Percentiles rank a stretch among this genome's conserved stretches.
These are phyloP conservation scores for Brenthis ino DNA, from an alignment of 2,888 invertebrate genomes.

Conservation along the genomic window DNA sequence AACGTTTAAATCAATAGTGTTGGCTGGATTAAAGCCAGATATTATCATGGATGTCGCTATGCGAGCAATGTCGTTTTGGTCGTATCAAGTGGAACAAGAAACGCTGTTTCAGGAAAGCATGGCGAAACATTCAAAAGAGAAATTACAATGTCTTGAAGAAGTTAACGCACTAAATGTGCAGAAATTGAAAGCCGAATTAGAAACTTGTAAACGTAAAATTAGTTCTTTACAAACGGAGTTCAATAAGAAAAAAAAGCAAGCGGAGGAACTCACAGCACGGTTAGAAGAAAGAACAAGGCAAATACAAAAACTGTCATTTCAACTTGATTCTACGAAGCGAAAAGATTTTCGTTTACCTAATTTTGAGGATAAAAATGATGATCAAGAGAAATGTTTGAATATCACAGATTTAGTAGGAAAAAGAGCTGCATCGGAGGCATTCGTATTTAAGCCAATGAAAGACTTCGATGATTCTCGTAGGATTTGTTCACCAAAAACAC, in stretches of 20 bases:
- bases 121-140: constrained; percentile 73
- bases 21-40: constrained; percentile 79
- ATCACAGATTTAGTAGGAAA: constrained; percentile 70
- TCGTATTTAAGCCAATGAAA: constrained; percentile 68
- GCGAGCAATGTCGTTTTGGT: constrained; percentile 81
- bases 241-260: constrained; percentile 71
- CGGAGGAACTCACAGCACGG: constrained; percentile 69
- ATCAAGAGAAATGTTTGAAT: constrained; percentile 68
- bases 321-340: constrained; percentile 69
- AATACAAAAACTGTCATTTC: constrained; percentile 74
- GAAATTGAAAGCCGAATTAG: constrained; percentile 74
- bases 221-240: constrained; percentile 67
- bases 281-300: constrained; percentile 73
- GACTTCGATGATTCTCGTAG: constrained; percentile 57
- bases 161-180: constrained; percentile 69
- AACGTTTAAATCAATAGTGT: constrained; percentile 78
- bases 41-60: constrained; percentile 80
- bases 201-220: constrained; percentile 73
- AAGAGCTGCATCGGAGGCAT: constrained; percentile 61
- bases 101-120: constrained; percentile 75
- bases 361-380: constrained; percentile 52
- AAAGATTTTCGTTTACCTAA: constrained; percentile 63
- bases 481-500: constrained; percentile 68
- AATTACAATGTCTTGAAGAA: constrained; percentile 74
- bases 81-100: constrained; percentile 79